These are phyloP conservation scores for Scolanthus callimorphus DNA, from an alignment of 92 coral and sea anemone species.

Conservation along the genomic window DNA sequence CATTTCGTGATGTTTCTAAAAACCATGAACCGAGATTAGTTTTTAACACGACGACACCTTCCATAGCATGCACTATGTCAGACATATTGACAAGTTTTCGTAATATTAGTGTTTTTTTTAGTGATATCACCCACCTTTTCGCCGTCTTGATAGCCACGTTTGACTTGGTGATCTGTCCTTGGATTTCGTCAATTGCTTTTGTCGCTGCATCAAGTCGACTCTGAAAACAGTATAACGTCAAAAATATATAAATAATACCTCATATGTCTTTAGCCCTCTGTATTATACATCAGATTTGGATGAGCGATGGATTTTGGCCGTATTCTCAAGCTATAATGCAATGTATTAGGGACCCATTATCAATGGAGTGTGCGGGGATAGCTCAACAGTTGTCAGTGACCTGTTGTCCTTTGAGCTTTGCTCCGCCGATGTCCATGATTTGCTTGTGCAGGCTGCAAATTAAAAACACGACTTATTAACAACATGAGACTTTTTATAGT, in stretches of 20 bases:
- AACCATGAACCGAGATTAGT: background rate
- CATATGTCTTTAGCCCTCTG: too few relatives aligned
- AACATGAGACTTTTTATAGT: too few relatives aligned
- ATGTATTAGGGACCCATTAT: too few relatives aligned
- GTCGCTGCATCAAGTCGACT: constrained; percentile 66
- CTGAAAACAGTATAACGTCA: too few relatives aligned
- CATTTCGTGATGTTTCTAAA: constrained; percentile 84
- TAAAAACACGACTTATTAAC: too few relatives aligned
- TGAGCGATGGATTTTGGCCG: too few relatives aligned
- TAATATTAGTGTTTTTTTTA: background rate
- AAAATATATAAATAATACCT: too few relatives aligned
- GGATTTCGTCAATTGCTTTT: constrained; percentile 87
- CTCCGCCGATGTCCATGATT: constrained; percentile 97
- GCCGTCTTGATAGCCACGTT: constrained; percentile 94
- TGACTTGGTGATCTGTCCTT: constrained; percentile 86
- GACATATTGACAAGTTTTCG: too few relatives aligned
- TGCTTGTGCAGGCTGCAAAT: constrained; percentile 87
- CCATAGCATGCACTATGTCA: too few relatives aligned
- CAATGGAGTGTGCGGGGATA: too few relatives aligned
- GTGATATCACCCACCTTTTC: constrained; percentile 68
- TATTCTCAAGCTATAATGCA: too few relatives aligned
- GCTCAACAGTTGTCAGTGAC: constrained; percentile 20
- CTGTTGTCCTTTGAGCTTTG: constrained; percentile 94
- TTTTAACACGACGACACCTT: background rate
- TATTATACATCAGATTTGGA: too few relatives aligned